Percentiles rank a stretch among this genome's conserved stretches.
Conservation (phyloP, 1,140 invertebrate species). For the Orius insidiosus region DNA sequence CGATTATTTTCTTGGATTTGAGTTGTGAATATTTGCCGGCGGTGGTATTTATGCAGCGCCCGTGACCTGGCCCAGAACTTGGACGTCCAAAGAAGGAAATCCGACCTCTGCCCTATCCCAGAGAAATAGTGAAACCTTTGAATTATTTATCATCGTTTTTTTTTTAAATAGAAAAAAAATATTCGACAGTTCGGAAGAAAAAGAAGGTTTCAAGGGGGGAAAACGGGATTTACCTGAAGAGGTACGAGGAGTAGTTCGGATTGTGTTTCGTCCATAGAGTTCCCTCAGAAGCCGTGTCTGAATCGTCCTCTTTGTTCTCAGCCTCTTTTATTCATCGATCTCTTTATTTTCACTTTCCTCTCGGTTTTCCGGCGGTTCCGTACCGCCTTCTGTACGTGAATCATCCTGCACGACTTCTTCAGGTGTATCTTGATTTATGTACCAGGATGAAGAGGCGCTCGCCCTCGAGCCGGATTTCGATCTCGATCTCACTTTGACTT, state of each 20-base stretch:
- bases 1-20: too few relatives aligned
- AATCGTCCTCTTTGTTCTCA: slow-evolving; percentile 3
- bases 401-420: slow-evolving; percentile 3
- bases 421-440: slow-evolving; percentile 1
- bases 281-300: slow-evolving; percentile 7
- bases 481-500: slow-evolving; percentile 7
- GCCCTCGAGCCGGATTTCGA: slow-evolving; percentile 1
- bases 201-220: too few relatives aligned
- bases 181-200: too few relatives aligned
- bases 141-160: too few relatives aligned
- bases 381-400: slow-evolving; percentile 13
- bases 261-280: slow-evolving; percentile 6
- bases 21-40: too few relatives aligned
- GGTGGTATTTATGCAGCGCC: too few relatives aligned
- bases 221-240: slow-evolving; percentile 7
- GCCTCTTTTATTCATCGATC: not conserved
- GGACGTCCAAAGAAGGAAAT: too few relatives aligned
- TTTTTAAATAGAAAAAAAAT: too few relatives aligned
- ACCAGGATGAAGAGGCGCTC: slow-evolving; percentile 9
- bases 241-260: not conserved
- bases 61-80: too few relatives aligned
- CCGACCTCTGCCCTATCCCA: too few relatives aligned
- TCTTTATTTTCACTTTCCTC: not conserved
- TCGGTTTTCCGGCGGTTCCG: not conserved
- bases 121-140: too few relatives aligned